phyloP scores from a whole-genome alignment of 2,888 invertebrate species.

The Acrocyrtus sp. region DNA sequence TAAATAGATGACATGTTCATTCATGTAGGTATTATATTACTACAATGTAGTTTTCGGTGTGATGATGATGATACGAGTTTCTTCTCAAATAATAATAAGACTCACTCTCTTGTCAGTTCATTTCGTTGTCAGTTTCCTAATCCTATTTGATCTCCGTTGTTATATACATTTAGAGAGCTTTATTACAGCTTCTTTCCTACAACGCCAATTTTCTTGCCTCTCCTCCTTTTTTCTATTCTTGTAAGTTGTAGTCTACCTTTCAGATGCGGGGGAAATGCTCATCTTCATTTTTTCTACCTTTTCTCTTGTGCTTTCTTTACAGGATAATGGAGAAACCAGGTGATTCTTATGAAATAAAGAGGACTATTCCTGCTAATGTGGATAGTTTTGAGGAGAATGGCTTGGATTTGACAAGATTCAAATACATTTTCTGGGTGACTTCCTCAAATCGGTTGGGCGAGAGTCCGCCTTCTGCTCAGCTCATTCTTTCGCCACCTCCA shows the following conservation, averaged over 20 bases:
- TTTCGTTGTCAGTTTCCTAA: conserved; percentile 45
- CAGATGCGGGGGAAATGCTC: not conserved
- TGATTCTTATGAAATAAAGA: conserved; percentile 61
- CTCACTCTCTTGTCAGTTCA: conserved; percentile 49
- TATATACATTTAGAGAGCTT: conserved; percentile 44
- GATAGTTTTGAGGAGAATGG: conserved; percentile 58
- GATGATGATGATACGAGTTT: too few species aligned
- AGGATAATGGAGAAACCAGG: conserved; percentile 59
- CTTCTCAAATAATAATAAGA: conserved; percentile 41
- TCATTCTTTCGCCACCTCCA: conserved; percentile 57
- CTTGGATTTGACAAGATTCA: conserved; percentile 57
- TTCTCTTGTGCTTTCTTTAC: conserved; percentile 17
- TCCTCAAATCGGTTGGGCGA: conserved; percentile 60
- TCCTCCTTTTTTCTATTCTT: not conserved
- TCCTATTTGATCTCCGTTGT: conserved; percentile 48
- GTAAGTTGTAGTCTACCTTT: too few species aligned
- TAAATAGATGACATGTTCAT: too few species aligned
- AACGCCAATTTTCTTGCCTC: not conserved
- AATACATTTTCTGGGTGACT: conserved; percentile 60
- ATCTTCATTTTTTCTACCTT: not conserved
- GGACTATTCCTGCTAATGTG: conserved; percentile 56
- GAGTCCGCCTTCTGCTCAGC: conserved; percentile 56
- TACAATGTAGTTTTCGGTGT: too few species aligned
- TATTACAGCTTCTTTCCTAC: conserved; percentile 6
- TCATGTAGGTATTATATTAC: too few species aligned